Base-by-base conservation (phyloP, 2,888 invertebrate species). In the Agapostemon virescens region DNA sequence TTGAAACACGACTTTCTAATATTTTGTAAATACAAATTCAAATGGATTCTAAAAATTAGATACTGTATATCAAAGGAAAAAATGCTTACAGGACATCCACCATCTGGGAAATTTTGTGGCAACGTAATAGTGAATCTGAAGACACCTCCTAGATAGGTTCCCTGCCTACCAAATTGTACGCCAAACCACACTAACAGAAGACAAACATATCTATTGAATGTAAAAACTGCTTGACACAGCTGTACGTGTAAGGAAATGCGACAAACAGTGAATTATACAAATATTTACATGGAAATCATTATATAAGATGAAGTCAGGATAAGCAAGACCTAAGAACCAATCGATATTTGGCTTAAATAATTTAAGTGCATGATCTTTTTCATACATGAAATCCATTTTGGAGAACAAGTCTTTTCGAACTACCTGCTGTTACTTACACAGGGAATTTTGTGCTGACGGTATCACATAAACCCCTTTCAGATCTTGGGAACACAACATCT, bases 381-480 rank as follows among this genome's bases (percentile, higher is more conserved):
- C 20, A 17, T 20, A n/a, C 55, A 38, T 45, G 36, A 69, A 52
- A 55, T 63, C 72, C 61, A 67, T 78, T 30, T n/a, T 23, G n/a
- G 69, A 42, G 17, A 71, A 67, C 55, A 58, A 52, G 33, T 67
- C 33, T 33, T 52, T 33, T 52, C 15, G 33, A 52, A 0, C 33
- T 49, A 42, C 20, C 26, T 55, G 9, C 2, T 30, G 55, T 83
- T 88, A 95, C 96, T 95, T 94, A 97, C 97, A 91, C 89, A 97
- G 95, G 71, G 97, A 96, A 91, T 96, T 96, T 89, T 96, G 95
- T 90, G 96, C 96, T 67, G 98, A 98, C 77, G 98, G 98, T 93
- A 98, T 97, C 26, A 98, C 97, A 93, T 98, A 98, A 79, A 98
- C 95, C 69, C 98, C 98, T 89, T 96, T 96, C 86, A 98, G 93